Percentiles rank a stretch among this genome's conserved stretches.
Evolutionary conservation across 2,113 vertebrate species (phyloP).

Genomic region (Chamaetylas fuelleborni): DNA sequence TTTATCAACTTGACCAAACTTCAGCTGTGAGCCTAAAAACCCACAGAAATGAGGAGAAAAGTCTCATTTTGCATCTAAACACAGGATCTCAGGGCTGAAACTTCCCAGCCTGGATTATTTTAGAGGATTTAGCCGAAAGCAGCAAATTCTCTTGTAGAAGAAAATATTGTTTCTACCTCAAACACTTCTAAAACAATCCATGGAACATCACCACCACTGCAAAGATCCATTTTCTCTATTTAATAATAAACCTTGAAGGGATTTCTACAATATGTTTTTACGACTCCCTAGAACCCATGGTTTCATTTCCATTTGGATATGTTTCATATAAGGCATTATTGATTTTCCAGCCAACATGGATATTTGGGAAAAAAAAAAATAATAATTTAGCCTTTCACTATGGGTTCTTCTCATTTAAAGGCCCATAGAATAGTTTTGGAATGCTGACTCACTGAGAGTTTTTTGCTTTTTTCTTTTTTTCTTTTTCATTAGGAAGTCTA

Average conservation of each 20-base stretch:
- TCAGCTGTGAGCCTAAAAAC: not conserved
- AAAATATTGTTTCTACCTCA: not conserved
- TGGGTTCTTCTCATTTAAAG: not conserved
- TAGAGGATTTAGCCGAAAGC: not conserved
- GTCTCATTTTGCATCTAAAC: not conserved
- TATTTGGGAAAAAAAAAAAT: not conserved
- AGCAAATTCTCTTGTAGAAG: not conserved
- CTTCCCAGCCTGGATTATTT: not conserved
- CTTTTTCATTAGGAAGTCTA: not conserved
- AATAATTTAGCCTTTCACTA: not conserved
- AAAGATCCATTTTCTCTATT: not conserved
- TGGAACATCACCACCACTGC: not conserved
- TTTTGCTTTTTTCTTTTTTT: not conserved
- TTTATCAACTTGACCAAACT: not conserved
- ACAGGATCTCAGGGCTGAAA: not conserved
- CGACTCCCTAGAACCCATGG: not conserved
- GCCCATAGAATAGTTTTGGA: not conserved
- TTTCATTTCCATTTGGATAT: conserved; percentile 25
- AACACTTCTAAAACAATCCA: not conserved
- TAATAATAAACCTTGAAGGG: not conserved
- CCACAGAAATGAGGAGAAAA: not conserved
- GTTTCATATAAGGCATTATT: not conserved
- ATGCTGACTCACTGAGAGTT: not conserved
- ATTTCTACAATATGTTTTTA: not conserved
- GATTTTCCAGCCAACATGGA: not conserved